Evolutionary conservation across 2,888 invertebrate species (phyloP).

Genomic region (Unio delphinus): DNA sequence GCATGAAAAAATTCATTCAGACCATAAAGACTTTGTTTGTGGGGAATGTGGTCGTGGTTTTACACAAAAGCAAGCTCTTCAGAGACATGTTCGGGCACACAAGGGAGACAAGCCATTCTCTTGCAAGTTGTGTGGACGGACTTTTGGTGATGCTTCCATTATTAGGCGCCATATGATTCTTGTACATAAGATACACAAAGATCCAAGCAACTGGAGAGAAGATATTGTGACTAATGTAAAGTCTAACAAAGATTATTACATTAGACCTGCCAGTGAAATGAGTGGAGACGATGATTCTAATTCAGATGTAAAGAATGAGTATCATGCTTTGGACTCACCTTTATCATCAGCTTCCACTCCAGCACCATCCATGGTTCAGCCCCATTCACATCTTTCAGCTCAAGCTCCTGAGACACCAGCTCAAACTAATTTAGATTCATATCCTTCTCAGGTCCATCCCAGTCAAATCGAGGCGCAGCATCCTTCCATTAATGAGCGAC

Average conservation of each 20-base stretch:
- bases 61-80: slow-evolving; percentile 71
- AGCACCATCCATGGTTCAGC: too few species aligned
- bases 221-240: slow-evolving; percentile 37
- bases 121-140: slow-evolving; percentile 69
- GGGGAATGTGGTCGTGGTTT: slow-evolving; percentile 70
- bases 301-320: too few species aligned
- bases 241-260: not conserved
- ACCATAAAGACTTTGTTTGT: slow-evolving; percentile 67
- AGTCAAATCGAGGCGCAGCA: too few species aligned
- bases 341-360: too few species aligned
- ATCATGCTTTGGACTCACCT: too few species aligned
- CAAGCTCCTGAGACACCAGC: too few species aligned
- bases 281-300: too few species aligned
- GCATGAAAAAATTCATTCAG: slow-evolving; percentile 70
- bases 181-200: slow-evolving; percentile 58
- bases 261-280: not conserved
- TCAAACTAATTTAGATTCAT: too few species aligned
- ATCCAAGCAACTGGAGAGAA: slow-evolving; percentile 50
- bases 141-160: slow-evolving; percentile 62
- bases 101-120: slow-evolving; percentile 70
- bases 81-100: slow-evolving; percentile 71
- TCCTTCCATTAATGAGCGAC: too few species aligned
- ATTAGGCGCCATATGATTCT: slow-evolving; percentile 54
- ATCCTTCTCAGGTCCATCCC: too few species aligned
- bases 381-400: too few species aligned